Conservation (phyloP, 2,113 vertebrate species). For the Cairina moschata region DNA sequence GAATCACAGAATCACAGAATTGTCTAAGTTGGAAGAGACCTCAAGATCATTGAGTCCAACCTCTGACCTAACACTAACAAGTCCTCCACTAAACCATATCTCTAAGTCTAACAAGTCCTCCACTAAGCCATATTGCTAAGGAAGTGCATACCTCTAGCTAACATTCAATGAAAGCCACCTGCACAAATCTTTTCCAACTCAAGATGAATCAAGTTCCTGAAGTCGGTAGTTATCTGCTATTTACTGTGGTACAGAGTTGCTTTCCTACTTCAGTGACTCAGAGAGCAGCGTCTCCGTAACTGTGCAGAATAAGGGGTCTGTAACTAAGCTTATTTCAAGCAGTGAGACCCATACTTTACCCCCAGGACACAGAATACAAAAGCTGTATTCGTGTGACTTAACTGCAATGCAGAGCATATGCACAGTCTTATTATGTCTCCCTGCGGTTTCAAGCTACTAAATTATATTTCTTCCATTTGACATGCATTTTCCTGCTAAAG, state of each 20-base stretch:
- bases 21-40: no score
- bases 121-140: no score
- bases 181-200: neutral
- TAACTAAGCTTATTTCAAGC: neutral
- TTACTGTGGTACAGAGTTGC: neutral
- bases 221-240: neutral
- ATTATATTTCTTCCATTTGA: constrained; percentile 32
- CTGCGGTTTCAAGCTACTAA: neutral
- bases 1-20: no score
- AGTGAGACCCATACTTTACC: neutral
- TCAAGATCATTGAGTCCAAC: no score
- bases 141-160: neutral
- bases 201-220: neutral
- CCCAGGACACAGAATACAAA: neutral
- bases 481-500: constrained; percentile 23
- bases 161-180: neutral
- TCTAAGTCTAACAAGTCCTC: no score
- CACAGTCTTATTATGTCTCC: neutral
- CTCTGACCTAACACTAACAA: no score
- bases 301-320: neutral
- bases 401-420: neutral
- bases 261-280: neutral
- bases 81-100: no score
- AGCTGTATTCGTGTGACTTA: neutral
- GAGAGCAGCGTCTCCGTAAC: neutral